A percentile compares a stretch with the other conserved stretches of the same genome.
Conservation (phyloP, 1,140 invertebrate species). For the Trachymyrmex cornetzi region DNA sequence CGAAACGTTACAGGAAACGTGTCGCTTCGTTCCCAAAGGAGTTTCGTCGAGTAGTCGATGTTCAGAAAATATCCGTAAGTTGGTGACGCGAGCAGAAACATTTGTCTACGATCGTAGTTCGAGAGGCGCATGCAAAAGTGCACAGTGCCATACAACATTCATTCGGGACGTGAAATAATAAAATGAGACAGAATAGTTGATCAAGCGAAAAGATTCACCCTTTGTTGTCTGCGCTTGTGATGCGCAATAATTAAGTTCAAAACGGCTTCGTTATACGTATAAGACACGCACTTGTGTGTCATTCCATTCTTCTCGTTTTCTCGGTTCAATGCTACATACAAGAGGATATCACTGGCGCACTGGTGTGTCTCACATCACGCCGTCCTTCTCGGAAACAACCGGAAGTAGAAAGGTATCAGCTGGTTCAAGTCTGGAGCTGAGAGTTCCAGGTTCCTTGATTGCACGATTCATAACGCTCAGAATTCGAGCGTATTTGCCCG, state of each 20-base stretch:
- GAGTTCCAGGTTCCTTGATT: conserved; percentile 76
- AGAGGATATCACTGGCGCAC: conserved; percentile 3
- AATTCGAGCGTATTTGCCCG: conserved; percentile 25
- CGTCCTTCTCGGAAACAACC: conserved; percentile 61
- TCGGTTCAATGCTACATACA: neutral
- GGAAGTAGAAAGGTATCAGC: conserved; percentile 72
- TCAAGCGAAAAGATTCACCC: neutral
- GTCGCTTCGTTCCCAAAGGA: conserved; percentile 53
- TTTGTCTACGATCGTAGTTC: conserved; percentile 49
- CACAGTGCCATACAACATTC: neutral
- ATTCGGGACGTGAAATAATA: conserved; percentile 23
- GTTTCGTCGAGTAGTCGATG: conserved; percentile 51
- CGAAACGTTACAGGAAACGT: conserved; percentile 62
- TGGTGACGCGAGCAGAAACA: conserved; percentile 47
- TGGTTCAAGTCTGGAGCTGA: conserved; percentile 64
- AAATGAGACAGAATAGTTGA: conserved; percentile 35
- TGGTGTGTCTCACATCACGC: conserved; percentile 24
- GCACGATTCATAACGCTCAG: conserved; percentile 78
- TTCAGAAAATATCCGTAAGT: conserved; percentile 63
- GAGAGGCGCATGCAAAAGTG: conserved; percentile 16
- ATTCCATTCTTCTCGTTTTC: conserved; percentile 1
- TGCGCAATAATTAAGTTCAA: neutral
- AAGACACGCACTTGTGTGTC: neutral
- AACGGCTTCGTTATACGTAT: neutral
- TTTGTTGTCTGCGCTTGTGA: neutral